Evolutionary conservation across 2,113 vertebrate genomes (phyloP), one percentile per base, ranked within the genome.

Genomic region (Scomber japonicus): DNA sequence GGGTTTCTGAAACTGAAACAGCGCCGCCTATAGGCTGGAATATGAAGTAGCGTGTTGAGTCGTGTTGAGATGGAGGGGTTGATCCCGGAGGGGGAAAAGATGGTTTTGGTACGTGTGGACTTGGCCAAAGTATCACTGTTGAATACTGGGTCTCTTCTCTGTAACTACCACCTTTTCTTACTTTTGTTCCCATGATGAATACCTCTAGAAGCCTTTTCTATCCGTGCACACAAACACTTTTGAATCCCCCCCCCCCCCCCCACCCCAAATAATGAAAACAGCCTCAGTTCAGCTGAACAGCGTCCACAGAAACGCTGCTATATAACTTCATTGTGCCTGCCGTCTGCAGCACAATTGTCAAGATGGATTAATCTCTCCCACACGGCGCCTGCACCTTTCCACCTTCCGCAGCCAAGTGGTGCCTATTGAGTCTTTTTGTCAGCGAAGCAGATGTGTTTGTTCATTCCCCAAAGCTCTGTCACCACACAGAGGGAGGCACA

Each of bases 321-420:
- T 8, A 3, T 31, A 76, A 44, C 81, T 67, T 77, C 51, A 27
- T 11, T 3, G 46, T 31, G 70, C 27, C 54, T 6, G 15, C 48
- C 49, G 50, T 50, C 68, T 76, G 60, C 63, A 46, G 75, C 66
- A 61, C 68, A 50, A 55, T 65, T 86, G 87, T 86, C 76, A 78
- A 54, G 71, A 64, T 68, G 72, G 80, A 84, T 88, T 83, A 75
- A 87, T 86, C 86, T 75, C 24, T 78, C 80, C 75, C 82, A 81
- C 80, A 51, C 69, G 5, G 17, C 3, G 61, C 69, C 59, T 14
- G 59, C 66, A 86, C 87, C 81, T 87, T 78, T 82, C 59, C 78
- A 81, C 73, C 70, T 61, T 74, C 70, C 17, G 56, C 61, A 70
- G 71, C 85, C 83, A 69, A 79, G 61, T 44, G 78, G 46, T 30